These are phyloP conservation scores for Gerosis bhagava DNA, from an alignment of 2,888 invertebrate species.

Conservation along the genomic window DNA sequence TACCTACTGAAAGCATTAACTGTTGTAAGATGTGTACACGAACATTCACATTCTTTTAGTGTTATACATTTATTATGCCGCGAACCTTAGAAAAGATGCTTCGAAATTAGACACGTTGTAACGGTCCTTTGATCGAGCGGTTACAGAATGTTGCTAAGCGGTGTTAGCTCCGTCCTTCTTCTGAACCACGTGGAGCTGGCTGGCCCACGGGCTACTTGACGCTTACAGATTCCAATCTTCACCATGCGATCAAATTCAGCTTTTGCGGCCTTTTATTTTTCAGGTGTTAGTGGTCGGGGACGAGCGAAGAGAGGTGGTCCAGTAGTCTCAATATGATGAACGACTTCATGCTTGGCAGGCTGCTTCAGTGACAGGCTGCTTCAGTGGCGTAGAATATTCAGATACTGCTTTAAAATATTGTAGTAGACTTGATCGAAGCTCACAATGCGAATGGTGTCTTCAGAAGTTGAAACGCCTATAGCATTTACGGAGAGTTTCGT, in stretches of 20 bases:
- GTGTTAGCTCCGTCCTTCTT: constrained; percentile 40
- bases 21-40: no score
- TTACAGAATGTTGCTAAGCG: no score
- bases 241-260: constrained; percentile 26
- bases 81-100: no score
- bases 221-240: constrained; percentile 30
- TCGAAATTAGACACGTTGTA: no score
- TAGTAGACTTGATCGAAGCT: constrained; percentile 1
- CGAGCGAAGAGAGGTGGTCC: constrained; percentile 22
- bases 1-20: no score
- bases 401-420: constrained; percentile 10
- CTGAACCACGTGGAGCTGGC: constrained; percentile 37
- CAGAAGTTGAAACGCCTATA: background rate
- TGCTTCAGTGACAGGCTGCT: constrained; percentile 17
- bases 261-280: constrained; percentile 18
- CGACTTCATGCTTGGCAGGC: constrained; percentile 20
- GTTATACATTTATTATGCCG: no score
- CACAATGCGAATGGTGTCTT: background rate
- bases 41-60: no score
- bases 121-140: no score
- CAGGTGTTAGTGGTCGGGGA: constrained; percentile 18
- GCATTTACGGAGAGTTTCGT: constrained; percentile 2
- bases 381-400: constrained; percentile 5
- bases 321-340: constrained; percentile 22
- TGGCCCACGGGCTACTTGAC: constrained; percentile 30